Evolutionary conservation across 2,797 vertebrate genomes (phyloP).

Genomic region (Enteromius unitaeniatus): DNA sequence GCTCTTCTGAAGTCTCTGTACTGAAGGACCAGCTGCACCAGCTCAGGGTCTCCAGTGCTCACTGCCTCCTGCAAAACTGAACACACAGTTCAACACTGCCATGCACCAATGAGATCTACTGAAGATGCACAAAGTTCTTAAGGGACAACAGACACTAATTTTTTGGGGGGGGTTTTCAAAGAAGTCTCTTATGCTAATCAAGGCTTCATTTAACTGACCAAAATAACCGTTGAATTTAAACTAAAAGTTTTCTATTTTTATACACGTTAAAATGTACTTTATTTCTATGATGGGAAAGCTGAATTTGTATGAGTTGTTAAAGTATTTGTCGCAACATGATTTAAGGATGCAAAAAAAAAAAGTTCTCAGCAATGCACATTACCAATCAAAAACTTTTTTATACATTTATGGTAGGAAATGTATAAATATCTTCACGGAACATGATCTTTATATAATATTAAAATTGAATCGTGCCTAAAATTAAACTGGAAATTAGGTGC

Average conservation of each 20-base stretch:
- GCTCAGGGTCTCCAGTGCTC: slow-evolving; percentile 94
- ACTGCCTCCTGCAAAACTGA: slow-evolving; percentile 95
- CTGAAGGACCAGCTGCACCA: slow-evolving; percentile 94
- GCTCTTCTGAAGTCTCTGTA: slow-evolving; percentile 93
- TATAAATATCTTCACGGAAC: too few species aligned
- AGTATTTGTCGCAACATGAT: too few species aligned
- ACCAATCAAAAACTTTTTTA: too few species aligned
- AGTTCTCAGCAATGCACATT: too few species aligned
- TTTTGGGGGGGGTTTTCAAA: not conserved
- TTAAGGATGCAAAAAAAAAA: too few species aligned
- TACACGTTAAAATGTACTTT: not conserved
- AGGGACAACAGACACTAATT: not conserved
- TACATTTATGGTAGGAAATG: too few species aligned
- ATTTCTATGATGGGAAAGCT: not conserved
- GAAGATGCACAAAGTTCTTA: not conserved
- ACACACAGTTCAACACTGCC: slow-evolving; percentile 46
- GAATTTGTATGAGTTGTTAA: not conserved
- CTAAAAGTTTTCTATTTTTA: not conserved
- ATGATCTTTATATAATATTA: too few species aligned
- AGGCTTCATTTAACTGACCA: not conserved
- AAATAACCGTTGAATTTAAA: not conserved
- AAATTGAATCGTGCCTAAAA: too few species aligned
- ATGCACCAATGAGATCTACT: not conserved
- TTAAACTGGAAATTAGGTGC: too few species aligned
- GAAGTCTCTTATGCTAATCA: not conserved